phyloP scores from a whole-genome alignment of 2,797 vertebrate genomes.

The Urosaurus nigricauda region DNA sequence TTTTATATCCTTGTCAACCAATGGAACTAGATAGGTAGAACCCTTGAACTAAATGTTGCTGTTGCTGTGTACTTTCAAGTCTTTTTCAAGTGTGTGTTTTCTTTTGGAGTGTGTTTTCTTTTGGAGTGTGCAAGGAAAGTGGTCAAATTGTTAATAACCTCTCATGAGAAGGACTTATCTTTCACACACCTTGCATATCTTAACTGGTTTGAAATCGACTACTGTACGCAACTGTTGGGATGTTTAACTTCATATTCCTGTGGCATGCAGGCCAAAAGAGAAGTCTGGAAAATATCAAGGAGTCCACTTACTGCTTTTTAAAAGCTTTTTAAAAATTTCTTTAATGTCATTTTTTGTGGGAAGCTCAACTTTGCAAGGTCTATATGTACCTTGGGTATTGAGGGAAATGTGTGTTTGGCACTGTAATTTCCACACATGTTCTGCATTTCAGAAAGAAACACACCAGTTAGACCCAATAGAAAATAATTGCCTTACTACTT shows the following conservation, averaged over 20 bases:
- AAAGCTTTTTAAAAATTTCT: background rate
- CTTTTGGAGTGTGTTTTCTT: background rate
- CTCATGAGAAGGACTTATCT: constrained; percentile 57
- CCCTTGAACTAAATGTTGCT: background rate
- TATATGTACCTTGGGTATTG: background rate
- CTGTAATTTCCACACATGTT: background rate
- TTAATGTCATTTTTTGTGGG: constrained; percentile 7
- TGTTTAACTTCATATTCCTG: constrained; percentile 62
- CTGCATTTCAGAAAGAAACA: constrained; percentile 1
- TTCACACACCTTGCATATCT: constrained; percentile 53
- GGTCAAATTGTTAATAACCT: background rate
- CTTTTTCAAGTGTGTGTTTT: no score
- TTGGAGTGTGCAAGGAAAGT: constrained; percentile 3
- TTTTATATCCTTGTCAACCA: background rate
- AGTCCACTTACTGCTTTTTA: background rate
- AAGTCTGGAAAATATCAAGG: constrained; percentile 68
- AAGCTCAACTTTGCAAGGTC: background rate
- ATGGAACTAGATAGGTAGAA: background rate
- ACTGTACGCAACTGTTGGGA: constrained; percentile 60
- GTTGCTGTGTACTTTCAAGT: no score
- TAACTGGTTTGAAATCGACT: constrained; percentile 61
- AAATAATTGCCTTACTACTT: background rate
- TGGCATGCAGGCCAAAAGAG: constrained; percentile 41
- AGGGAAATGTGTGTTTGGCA: background rate
- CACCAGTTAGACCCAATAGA: background rate